Conservation (phyloP, 2,888 invertebrate species). For the Athetis lepigone region DNA sequence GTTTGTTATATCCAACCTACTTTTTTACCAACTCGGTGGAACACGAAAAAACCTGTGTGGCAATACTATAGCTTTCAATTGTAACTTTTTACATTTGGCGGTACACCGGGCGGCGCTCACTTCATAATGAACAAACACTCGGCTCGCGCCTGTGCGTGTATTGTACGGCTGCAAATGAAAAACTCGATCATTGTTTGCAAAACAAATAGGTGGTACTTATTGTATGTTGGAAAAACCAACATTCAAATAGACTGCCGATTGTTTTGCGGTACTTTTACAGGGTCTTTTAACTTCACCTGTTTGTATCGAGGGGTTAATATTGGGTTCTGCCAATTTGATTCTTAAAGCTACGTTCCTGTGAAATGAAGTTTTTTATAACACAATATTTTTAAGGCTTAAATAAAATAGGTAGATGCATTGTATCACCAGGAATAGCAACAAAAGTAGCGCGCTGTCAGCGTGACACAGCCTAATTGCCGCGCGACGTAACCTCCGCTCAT, state of each 20-base stretch:
- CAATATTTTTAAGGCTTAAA: conserved; percentile 2
- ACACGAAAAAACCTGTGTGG: conserved; percentile 11
- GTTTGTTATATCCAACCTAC: conserved; percentile 29
- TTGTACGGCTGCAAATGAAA: conserved; percentile 4
- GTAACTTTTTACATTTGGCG: conserved; percentile 39
- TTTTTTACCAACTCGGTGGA: conserved; percentile 26
- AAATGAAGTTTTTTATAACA: not conserved
- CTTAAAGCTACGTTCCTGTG: not conserved
- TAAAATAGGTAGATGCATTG: not conserved
- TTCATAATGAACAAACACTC: conserved; percentile 42
- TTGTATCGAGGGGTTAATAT: not conserved
- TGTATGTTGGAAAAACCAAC: not conserved
- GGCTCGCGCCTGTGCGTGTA: not conserved
- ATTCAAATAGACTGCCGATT: conserved; percentile 1
- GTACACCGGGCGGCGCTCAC: conserved; percentile 5
- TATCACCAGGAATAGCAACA: conserved; percentile 8
- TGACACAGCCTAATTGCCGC: conserved; percentile 64
- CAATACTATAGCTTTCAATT: conserved; percentile 34
- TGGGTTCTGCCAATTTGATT: not conserved
- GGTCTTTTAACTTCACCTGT: not conserved
- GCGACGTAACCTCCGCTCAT: conserved; percentile 38
- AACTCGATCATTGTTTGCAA: conserved; percentile 9
- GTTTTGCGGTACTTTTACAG: not conserved
- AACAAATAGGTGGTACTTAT: not conserved
- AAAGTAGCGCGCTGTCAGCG: conserved; percentile 50